These are phyloP conservation scores for Zaprionus inermis DNA, from an alignment of 1,140 invertebrate species.

Conservation along the genomic window DNA sequence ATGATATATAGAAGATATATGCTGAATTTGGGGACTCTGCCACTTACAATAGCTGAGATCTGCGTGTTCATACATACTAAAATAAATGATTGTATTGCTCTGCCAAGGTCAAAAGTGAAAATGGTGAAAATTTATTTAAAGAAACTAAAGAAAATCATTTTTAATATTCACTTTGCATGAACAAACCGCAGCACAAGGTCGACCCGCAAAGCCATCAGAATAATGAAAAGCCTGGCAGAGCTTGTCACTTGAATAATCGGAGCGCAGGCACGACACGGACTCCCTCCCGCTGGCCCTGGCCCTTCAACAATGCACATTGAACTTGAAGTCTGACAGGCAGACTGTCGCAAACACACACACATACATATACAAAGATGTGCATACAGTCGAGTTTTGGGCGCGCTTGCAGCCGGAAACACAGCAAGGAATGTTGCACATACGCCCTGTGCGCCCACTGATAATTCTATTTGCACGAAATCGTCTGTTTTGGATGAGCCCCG, in stretches of 20 bases:
- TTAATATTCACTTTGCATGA: not conserved
- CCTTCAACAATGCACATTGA: constrained; percentile 39
- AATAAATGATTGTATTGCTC: too few relatives aligned
- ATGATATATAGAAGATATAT: too few relatives aligned
- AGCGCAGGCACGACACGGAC: not conserved
- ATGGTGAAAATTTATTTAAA: not conserved
- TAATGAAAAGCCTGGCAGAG: constrained; percentile 24
- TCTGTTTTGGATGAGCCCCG: constrained; percentile 33
- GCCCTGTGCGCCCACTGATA: constrained; percentile 32
- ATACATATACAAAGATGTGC: constrained; percentile 9
- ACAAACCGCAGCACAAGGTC: not conserved
- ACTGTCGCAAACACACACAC: constrained; percentile 19
- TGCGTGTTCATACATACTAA: too few relatives aligned
- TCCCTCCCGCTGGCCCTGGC: not conserved
- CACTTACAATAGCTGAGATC: too few relatives aligned
- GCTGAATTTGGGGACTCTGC: too few relatives aligned
- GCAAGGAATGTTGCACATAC: constrained; percentile 66
- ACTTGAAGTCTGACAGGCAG: constrained; percentile 38
- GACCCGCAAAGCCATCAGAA: not conserved
- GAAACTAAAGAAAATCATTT: not conserved
- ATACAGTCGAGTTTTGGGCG: constrained; percentile 5
- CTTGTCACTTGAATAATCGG: constrained; percentile 24
- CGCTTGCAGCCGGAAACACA: constrained; percentile 33
- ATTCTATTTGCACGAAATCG: constrained; percentile 31
- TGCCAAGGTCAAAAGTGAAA: not conserved